phyloP scores from a whole-genome alignment of 2,888 invertebrate species.

The Drosophila acutilabella region DNA sequence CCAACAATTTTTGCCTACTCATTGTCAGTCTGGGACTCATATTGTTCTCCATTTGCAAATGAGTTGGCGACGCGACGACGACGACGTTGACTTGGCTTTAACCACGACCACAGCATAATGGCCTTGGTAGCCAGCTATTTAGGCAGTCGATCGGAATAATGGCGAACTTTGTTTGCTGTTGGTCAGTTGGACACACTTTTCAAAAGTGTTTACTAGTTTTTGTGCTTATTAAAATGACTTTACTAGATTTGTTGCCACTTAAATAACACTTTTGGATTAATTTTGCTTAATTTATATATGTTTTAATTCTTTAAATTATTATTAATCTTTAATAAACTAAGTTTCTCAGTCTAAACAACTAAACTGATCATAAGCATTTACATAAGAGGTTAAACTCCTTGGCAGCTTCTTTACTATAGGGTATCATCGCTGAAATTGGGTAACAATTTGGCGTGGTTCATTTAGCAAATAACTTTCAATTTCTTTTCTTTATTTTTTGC shows the following conservation, averaged over 20 bases:
- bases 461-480: constrained; percentile 38
- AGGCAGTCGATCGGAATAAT: constrained; percentile 37
- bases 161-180: constrained; percentile 7
- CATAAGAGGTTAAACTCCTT: background rate
- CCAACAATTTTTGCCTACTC: constrained; percentile 49
- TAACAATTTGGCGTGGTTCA: constrained; percentile 61
- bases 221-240: too few relatives aligned
- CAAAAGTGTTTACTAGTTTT: background rate
- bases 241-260: too few relatives aligned
- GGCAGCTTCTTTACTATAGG: constrained; percentile 7
- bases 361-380: too few relatives aligned
- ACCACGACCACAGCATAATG: constrained; percentile 23
- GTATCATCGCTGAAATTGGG: constrained; percentile 20
- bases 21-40: constrained; percentile 38
- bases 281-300: background rate
- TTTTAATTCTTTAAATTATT: too few relatives aligned
- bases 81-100: background rate
- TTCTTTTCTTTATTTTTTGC: constrained; percentile 5
- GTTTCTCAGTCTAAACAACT: too few relatives aligned
- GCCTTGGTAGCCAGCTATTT: constrained; percentile 31
- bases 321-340: too few relatives aligned
- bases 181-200: constrained; percentile 14
- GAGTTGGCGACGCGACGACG: constrained; percentile 41
- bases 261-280: too few relatives aligned
- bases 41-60: constrained; percentile 74